Conservation (phyloP, 2,888 invertebrate species). For the Brachylomia viminalis region DNA sequence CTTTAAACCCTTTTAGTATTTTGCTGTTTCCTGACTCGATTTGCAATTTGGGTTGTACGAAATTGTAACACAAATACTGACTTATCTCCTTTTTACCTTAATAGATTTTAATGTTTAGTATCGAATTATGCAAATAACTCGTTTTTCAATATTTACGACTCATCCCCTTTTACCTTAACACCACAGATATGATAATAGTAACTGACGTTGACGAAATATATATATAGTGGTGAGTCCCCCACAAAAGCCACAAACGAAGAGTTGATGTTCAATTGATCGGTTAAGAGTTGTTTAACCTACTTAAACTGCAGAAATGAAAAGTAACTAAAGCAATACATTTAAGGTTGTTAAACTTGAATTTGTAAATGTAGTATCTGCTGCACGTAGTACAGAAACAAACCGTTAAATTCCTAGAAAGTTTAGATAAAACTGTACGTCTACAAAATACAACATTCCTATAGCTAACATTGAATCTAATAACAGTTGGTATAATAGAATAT, state of each 20-base stretch:
- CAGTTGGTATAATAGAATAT: background rate
- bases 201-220: background rate
- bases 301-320: conserved; percentile 28
- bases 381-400: conserved; percentile 20
- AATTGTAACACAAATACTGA: no score
- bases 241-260: conserved; percentile 13
- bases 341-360: conserved; percentile 14
- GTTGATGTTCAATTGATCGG: background rate
- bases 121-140: no score
- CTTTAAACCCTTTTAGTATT: no score
- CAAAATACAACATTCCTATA: conserved; percentile 41
- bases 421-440: conserved; percentile 38
- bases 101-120: no score
- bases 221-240: background rate
- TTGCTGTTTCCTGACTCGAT: no score
- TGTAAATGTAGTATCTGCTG: background rate
- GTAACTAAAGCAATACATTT: background rate
- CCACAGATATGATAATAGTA: no score
- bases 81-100: no score
- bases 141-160: no score
- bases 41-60: no score
- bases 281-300: background rate
- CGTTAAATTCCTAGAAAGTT: conserved; percentile 60
- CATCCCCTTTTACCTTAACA: no score
- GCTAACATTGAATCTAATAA: conserved; percentile 42